A percentile compares a stretch with the other conserved stretches of the same genome.
Conservation (phyloP, 2,888 invertebrate genomes). For the Myopa tessellatipennis region DNA sequence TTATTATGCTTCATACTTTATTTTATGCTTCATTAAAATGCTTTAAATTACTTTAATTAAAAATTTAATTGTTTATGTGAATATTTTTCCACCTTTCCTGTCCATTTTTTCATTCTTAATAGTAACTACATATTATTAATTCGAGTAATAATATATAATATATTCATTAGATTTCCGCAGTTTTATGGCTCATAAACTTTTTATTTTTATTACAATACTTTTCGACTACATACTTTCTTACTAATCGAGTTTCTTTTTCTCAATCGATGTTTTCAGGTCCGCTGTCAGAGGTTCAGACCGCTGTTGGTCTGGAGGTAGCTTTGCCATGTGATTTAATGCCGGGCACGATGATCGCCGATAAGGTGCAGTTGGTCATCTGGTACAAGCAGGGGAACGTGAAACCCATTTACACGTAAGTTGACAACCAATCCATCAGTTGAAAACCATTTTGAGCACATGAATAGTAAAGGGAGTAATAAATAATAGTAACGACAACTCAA, state of each 20-base stretch:
- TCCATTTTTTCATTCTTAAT: too few relatives aligned
- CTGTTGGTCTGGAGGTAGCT: slow-evolving; percentile 80
- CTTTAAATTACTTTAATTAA: too few relatives aligned
- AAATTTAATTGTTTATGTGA: too few relatives aligned
- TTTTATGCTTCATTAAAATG: too few relatives aligned
- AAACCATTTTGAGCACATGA: too few relatives aligned
- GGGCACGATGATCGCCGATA: slow-evolving; percentile 74
- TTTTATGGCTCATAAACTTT: slow-evolving; percentile 15
- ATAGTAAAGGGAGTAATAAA: too few relatives aligned
- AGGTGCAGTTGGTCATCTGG: slow-evolving; percentile 84
- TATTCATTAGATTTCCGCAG: background rate
- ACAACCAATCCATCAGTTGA: background rate
- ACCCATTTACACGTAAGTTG: slow-evolving; percentile 80
- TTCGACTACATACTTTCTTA: background rate
- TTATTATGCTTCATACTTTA: too few relatives aligned
- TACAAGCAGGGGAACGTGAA: slow-evolving; percentile 79
- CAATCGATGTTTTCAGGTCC: slow-evolving; percentile 59
- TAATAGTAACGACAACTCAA: too few relatives aligned
- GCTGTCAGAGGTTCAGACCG: slow-evolving; percentile 70
- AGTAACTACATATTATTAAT: too few relatives aligned
- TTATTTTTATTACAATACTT: too few relatives aligned
- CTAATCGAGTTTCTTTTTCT: slow-evolving; percentile 1
- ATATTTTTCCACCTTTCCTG: too few relatives aligned
- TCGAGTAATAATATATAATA: too few relatives aligned
- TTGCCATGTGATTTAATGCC: slow-evolving; percentile 84